A percentile compares a stretch with the other conserved stretches of the same genome.
Conservation (phyloP, 2,797 vertebrate species). For the Botia kubotai region DNA sequence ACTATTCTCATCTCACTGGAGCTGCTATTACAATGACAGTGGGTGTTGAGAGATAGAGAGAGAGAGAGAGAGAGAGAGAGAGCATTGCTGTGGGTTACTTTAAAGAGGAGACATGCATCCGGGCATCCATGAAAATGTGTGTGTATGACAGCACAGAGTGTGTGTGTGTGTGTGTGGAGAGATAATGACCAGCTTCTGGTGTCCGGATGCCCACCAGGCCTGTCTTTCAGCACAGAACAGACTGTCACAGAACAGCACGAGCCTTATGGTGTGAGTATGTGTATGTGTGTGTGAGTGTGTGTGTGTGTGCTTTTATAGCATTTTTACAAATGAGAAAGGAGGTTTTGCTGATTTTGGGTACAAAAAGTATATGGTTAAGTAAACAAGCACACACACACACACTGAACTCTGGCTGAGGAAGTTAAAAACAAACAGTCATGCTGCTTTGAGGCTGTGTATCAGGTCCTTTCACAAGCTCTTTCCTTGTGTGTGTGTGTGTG, state of each 20-base stretch:
- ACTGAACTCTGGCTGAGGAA: not conserved
- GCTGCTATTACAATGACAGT: constrained; percentile 16
- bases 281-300: constrained; percentile 28
- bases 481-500: constrained; percentile 22
- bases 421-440: constrained; percentile 24
- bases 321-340: too few species aligned
- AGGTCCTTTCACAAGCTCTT: constrained; percentile 35
- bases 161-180: constrained; percentile 25
- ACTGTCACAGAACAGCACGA: constrained; percentile 22
- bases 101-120: constrained; percentile 45
- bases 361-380: too few species aligned
- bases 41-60: constrained; percentile 33
- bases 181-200: constrained; percentile 58
- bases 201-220: constrained; percentile 34
- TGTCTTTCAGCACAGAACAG: constrained; percentile 52
- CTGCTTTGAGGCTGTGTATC: constrained; percentile 21
- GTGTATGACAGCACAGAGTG: too few species aligned
- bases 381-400: not conserved
- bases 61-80: constrained; percentile 28
- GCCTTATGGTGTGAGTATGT: too few species aligned
- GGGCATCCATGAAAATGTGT: constrained; percentile 24
- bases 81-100: constrained; percentile 63
- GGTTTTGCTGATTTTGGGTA: too few species aligned
- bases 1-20: constrained; percentile 17
- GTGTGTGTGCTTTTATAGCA: not conserved